Percentiles rank a stretch among this genome's conserved stretches.
phyloP scores from a whole-genome alignment of 2,797 vertebrate species.

The Nannoperca australis region DNA sequence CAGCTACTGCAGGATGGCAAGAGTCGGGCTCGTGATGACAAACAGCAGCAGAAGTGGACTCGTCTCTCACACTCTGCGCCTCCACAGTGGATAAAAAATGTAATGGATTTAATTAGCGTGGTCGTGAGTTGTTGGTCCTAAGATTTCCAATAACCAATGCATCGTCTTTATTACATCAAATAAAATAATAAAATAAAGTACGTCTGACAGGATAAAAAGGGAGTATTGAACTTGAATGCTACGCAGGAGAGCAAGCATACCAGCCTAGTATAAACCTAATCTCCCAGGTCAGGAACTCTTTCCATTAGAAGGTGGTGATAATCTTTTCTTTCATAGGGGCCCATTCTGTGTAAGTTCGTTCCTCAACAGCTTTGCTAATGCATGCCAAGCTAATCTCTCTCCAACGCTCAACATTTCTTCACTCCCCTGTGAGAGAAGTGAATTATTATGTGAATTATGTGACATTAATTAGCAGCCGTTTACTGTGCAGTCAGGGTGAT shows the following conservation, averaged over 20 bases:
- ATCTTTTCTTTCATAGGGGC: slow-evolving; percentile 23
- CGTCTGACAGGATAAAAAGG: not conserved
- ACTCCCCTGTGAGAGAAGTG: not conserved
- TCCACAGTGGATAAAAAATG: not conserved
- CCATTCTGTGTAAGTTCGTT: not conserved
- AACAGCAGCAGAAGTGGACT: slow-evolving; percentile 17
- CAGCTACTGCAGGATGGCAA: slow-evolving; percentile 28
- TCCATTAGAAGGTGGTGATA: slow-evolving; percentile 18
- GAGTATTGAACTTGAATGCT: not conserved
- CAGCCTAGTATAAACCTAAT: slow-evolving; percentile 24
- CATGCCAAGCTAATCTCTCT: not conserved
- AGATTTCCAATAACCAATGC: not conserved
- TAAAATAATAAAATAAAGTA: not conserved
- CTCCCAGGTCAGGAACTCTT: slow-evolving; percentile 17
- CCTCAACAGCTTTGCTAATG: not conserved
- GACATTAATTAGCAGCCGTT: slow-evolving; percentile 3
- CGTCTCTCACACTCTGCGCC: slow-evolving; percentile 10
- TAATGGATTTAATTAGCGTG: not conserved
- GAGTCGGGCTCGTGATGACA: slow-evolving; percentile 20
- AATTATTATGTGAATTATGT: not conserved
- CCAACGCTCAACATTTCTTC: not conserved
- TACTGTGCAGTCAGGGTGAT: not conserved
- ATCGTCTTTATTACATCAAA: not conserved
- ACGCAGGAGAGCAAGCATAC: slow-evolving; percentile 2
- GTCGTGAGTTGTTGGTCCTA: not conserved